Percentiles rank a stretch among this genome's conserved stretches.
Evolutionary conservation across 1,140 invertebrate species (phyloP).

Genomic region (Thereuonema tuberculata): DNA sequence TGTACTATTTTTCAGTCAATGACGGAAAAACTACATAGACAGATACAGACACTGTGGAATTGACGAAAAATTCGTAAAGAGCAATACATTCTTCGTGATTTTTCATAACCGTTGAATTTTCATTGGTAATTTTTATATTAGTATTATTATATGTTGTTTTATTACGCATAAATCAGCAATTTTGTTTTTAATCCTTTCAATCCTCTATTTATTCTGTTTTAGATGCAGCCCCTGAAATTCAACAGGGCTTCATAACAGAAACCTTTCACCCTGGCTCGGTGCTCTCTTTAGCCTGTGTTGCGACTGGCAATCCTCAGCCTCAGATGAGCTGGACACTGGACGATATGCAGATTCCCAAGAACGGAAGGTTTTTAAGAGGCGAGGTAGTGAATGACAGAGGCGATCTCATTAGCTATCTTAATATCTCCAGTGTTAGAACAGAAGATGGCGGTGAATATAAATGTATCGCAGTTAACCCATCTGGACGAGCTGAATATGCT

Average conservation of each 20-base stretch:
- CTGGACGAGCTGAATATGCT: constrained; percentile 45
- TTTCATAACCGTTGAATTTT: too few species aligned
- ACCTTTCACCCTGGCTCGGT: constrained; percentile 67
- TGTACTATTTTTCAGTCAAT: too few species aligned
- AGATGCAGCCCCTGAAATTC: constrained; percentile 65
- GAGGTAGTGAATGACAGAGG: constrained; percentile 83
- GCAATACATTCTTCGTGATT: too few species aligned
- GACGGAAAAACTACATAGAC: too few species aligned
- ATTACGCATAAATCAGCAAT: too few species aligned
- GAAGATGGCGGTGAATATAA: constrained; percentile 85
- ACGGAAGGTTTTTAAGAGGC: constrained; percentile 66
- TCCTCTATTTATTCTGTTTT: constrained; percentile 15
- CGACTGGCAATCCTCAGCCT: constrained; percentile 64
- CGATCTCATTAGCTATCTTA: constrained; percentile 86
- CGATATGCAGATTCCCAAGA: constrained; percentile 54
- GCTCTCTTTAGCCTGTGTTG: constrained; percentile 69
- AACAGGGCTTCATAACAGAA: constrained; percentile 69
- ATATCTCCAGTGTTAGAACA: constrained; percentile 71
- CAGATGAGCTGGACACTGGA: constrained; percentile 66
- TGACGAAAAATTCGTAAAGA: too few species aligned
- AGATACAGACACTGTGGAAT: too few species aligned
- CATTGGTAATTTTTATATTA: too few species aligned
- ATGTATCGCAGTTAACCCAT: constrained; percentile 69
- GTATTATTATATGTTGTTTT: too few species aligned
- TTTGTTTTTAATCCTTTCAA: too few species aligned